Conservation (phyloP, 2,888 invertebrate genomes). For the Vanessa cardui region DNA sequence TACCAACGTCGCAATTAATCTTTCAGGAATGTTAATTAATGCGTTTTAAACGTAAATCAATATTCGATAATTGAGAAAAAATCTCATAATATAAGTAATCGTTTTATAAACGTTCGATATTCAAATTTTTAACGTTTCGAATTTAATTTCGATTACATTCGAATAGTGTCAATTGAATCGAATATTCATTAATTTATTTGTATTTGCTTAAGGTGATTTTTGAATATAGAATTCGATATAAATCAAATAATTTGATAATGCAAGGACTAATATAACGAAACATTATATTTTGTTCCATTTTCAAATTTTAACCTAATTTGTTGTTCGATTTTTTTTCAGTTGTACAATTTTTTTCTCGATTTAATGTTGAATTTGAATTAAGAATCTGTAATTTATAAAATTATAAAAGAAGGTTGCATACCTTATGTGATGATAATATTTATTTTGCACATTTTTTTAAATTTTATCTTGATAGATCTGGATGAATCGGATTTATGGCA, state of each 20-base stretch:
- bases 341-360: background rate
- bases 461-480: conserved; percentile 29
- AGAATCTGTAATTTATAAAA: too few species aligned
- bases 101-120: background rate
- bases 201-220: background rate
- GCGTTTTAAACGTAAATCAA: conserved; percentile 3
- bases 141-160: background rate
- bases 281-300: background rate
- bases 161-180: conserved; percentile 1
- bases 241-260: background rate
- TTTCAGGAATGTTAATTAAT: conserved; percentile 12
- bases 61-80: conserved; percentile 4
- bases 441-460: conserved; percentile 10
- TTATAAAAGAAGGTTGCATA: background rate
- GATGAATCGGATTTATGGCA: conserved; percentile 39
- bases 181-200: conserved; percentile 13
- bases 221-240: background rate
- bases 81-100: background rate
- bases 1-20: conserved; percentile 6
- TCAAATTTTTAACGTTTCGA: background rate
- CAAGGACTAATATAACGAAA: background rate
- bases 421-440: background rate
- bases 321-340: too few species aligned
- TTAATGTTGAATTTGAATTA: background rate
- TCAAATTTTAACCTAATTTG: background rate